phyloP scores from a whole-genome alignment of 1,140 invertebrate genomes.

The Vollenhovia emeryi region DNA sequence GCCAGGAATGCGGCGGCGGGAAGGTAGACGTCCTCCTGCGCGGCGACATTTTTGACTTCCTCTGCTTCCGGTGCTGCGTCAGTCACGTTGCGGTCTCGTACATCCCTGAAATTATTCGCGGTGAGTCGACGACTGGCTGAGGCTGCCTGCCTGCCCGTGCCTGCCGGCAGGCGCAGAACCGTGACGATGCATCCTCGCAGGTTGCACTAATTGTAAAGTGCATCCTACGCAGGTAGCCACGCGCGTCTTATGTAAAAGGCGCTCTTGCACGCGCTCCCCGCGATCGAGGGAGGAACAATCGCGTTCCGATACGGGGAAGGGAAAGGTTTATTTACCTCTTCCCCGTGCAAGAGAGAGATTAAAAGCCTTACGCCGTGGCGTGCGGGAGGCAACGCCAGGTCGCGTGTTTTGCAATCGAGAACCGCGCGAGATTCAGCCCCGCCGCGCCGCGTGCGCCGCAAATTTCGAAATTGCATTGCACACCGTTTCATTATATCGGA shows the following conservation, averaged over 20 bases:
- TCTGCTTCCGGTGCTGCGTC: constrained; percentile 38
- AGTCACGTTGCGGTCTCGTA: constrained; percentile 49
- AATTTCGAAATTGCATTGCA: constrained; percentile 39
- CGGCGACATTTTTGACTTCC: constrained; percentile 51
- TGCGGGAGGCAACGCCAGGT: background rate
- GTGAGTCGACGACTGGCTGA: constrained; percentile 52
- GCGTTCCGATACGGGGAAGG: constrained; percentile 14
- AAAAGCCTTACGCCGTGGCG: background rate
- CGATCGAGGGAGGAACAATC: constrained; percentile 33
- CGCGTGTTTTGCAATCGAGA: constrained; percentile 1
- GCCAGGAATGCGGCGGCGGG: background rate
- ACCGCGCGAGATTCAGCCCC: background rate
- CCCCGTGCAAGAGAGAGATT: background rate
- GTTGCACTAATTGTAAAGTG: constrained; percentile 27
- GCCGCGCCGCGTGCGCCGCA: background rate
- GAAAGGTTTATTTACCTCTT: constrained; percentile 42
- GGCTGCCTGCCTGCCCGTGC: too few relatives aligned
- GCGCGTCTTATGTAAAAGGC: constrained; percentile 32
- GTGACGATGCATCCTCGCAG: constrained; percentile 58
- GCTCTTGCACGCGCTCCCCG: background rate
- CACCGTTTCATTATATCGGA: constrained; percentile 24
- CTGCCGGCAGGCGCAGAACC: background rate
- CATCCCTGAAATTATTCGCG: constrained; percentile 71
- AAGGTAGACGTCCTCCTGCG: constrained; percentile 16
- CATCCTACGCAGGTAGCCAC: constrained; percentile 32